Evolutionary conservation across 1,140 invertebrate genomes (phyloP).

Genomic region (Drosophila parvula): DNA sequence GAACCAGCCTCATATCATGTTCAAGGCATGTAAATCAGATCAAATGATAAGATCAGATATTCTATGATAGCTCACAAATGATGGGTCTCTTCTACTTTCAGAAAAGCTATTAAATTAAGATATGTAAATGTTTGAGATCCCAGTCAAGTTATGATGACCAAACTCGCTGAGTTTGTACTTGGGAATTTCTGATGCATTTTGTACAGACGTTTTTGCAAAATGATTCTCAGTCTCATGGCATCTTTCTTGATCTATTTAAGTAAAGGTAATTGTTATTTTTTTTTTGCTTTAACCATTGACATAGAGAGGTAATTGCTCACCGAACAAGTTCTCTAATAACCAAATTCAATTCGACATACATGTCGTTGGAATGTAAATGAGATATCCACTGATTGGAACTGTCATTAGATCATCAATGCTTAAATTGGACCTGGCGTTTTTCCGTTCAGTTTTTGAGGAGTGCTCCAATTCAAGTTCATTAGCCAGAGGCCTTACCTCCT

Average conservation of each 20-base stretch:
- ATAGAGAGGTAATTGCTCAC: neutral
- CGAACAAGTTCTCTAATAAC: slow-evolving; percentile 9
- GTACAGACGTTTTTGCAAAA: neutral
- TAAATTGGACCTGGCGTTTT: slow-evolving; percentile 21
- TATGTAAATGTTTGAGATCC: neutral
- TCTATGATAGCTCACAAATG: neutral
- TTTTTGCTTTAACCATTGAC: neutral
- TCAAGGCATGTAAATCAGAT: slow-evolving; percentile 26
- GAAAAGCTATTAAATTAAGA: neutral
- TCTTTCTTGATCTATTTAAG: slow-evolving; percentile 1
- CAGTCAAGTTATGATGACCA: neutral
- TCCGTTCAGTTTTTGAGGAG: slow-evolving; percentile 19
- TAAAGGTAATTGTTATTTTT: slow-evolving; percentile 7
- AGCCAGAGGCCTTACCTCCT: slow-evolving; percentile 35
- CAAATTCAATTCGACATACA: slow-evolving; percentile 33
- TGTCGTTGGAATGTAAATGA: slow-evolving; percentile 30
- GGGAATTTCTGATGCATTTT: neutral
- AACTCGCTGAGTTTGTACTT: neutral
- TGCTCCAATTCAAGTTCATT: slow-evolving; percentile 54
- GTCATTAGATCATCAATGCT: slow-evolving; percentile 41
- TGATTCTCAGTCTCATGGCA: neutral
- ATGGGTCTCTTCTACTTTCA: neutral
- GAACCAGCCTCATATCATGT: slow-evolving; percentile 22
- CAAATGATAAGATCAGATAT: neutral
- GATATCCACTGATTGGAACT: slow-evolving; percentile 31